Percentiles rank a stretch among this genome's conserved stretches.
phyloP scores from a whole-genome alignment of 2,888 invertebrate genomes.

The Hesperia comma region DNA sequence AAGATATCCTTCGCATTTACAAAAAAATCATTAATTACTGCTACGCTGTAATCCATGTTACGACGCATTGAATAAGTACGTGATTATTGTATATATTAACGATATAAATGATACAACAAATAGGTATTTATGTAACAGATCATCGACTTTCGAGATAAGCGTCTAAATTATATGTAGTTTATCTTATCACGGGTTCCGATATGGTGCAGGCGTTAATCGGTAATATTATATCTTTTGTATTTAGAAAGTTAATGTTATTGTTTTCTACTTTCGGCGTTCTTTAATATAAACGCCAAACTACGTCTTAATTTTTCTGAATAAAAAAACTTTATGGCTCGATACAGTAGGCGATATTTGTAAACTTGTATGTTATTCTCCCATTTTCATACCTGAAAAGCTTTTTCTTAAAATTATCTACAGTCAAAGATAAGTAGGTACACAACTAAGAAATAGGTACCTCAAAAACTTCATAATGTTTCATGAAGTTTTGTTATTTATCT shows the following conservation, averaged over 20 bases:
- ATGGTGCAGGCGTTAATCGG: not conserved
- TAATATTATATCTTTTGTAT: constrained; percentile 4
- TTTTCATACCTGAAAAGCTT: no score
- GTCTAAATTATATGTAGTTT: not conserved
- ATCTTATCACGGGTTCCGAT: constrained; percentile 1
- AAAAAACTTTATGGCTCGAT: not conserved
- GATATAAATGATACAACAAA: not conserved
- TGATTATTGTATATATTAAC: not conserved
- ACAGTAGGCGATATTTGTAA: no score
- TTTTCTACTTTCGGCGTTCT: constrained; percentile 1
- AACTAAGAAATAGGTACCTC: no score
- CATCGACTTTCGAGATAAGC: constrained; percentile 14
- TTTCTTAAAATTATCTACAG: no score
- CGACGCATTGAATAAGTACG: not conserved
- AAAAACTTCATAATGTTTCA: no score
- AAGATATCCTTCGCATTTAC: not conserved
- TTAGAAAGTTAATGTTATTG: constrained; percentile 11
- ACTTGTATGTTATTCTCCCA: no score
- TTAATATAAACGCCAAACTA: not conserved
- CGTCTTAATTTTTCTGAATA: not conserved
- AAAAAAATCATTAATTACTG: not conserved
- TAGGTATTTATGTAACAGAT: constrained; percentile 7
- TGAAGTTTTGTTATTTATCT: no score
- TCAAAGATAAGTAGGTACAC: no score
- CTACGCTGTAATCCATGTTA: not conserved